phyloP scores from a whole-genome alignment of 53 echinoderm and acorn worm species.

The Stichopus horrens region DNA sequence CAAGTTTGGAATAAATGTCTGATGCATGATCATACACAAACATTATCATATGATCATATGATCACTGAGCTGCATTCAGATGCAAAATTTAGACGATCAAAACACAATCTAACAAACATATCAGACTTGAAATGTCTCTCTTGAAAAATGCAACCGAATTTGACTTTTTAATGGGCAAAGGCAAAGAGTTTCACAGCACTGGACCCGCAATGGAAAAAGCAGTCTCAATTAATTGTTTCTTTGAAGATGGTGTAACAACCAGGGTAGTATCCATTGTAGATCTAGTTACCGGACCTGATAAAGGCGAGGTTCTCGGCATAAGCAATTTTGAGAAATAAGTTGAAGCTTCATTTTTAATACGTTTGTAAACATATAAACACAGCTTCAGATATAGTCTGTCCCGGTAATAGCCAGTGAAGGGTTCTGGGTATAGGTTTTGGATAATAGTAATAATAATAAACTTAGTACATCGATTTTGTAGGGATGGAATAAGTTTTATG shows the following conservation, averaged over 20 bases:
- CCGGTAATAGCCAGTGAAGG: not conserved
- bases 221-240: not conserved
- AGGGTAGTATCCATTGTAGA: not conserved
- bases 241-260: not conserved
- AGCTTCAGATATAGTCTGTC: not conserved
- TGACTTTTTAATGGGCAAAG: not conserved
- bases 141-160: constrained; percentile 1
- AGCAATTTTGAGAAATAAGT: not conserved
- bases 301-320: not conserved
- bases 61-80: not conserved
- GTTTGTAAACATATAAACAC: not conserved
- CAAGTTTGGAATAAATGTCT: no score
- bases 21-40: no score
- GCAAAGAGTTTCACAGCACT: constrained; percentile 2
- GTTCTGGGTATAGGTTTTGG: not conserved
- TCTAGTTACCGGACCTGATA: not conserved
- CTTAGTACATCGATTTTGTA: no score
- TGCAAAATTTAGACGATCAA: not conserved
- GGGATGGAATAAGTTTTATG: no score
- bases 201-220: constrained; percentile 6
- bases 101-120: not conserved
- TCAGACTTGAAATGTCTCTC: not conserved
- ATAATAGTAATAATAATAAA: no score
- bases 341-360: not conserved
- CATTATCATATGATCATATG: not conserved